A percentile compares a stretch with the other conserved stretches of the same genome.
phyloP scores from a whole-genome alignment of 2,113 vertebrate species.

The Fregetta grallaria region DNA sequence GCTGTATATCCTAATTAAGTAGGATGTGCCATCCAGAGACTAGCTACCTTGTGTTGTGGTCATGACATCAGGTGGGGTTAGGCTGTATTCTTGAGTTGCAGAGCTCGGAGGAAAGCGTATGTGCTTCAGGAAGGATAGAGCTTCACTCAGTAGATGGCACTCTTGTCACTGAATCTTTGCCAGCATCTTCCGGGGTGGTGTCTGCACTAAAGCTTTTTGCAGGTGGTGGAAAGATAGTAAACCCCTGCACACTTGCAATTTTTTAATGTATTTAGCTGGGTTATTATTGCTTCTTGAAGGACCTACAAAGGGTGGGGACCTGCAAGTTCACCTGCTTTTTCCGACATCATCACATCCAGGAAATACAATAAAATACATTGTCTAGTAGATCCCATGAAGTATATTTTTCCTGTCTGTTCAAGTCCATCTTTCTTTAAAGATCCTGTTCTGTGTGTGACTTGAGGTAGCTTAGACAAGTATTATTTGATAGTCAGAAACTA shows the following conservation, averaged over 20 bases:
- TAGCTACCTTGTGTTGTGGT: background rate
- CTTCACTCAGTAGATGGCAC: background rate
- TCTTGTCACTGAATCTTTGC: background rate
- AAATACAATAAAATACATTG: background rate
- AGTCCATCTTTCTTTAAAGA: background rate
- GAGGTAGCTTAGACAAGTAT: background rate
- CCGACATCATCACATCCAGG: background rate
- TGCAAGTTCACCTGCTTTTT: background rate
- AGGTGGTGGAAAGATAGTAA: background rate
- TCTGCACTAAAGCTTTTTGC: background rate
- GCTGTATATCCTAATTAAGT: background rate
- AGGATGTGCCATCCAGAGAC: background rate
- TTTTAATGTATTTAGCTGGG: background rate
- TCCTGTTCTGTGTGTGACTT: background rate
- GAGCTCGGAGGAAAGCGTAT: background rate
- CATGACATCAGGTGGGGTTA: background rate
- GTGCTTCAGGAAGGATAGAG: background rate
- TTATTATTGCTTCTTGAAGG: background rate
- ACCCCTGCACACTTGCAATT: background rate
- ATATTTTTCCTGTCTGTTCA: background rate
- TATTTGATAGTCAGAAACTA: background rate
- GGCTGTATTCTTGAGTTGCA: background rate
- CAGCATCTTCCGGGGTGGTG: background rate
- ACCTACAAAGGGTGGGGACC: background rate
- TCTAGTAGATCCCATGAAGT: background rate